These are phyloP conservation scores for Drosophila kanapiae DNA, from an alignment of 1,140 invertebrate species.

Conservation along the genomic window DNA sequence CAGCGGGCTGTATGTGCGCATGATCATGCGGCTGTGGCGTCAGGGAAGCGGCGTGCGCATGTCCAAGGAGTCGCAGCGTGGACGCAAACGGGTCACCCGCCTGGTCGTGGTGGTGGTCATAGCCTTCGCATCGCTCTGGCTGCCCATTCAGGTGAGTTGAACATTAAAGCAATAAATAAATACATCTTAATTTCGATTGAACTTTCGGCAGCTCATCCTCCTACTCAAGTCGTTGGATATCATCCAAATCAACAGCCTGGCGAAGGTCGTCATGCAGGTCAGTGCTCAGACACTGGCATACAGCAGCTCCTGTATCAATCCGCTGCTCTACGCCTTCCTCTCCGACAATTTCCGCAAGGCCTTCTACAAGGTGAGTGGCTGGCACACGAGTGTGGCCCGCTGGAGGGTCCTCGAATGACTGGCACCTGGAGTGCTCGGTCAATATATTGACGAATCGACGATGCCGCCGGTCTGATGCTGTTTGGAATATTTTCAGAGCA, in stretches of 20 bases:
- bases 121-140: constrained; percentile 98
- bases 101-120: constrained; percentile 97
- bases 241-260: constrained; percentile 88
- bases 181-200: constrained; percentile 5
- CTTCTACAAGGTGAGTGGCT: constrained; percentile 80
- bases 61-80: constrained; percentile 89
- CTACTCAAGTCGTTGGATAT: constrained; percentile 90
- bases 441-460: constrained; percentile 52
- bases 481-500: constrained; percentile 34
- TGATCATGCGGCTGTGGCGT: constrained; percentile 95
- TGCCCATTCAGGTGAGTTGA: constrained; percentile 93
- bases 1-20: constrained; percentile 94
- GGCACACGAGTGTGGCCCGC: background rate
- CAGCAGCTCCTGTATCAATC: constrained; percentile 97
- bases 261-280: constrained; percentile 90
- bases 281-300: constrained; percentile 95
- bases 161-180: background rate
- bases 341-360: constrained; percentile 85
- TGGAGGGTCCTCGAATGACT: constrained; percentile 31
- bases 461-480: constrained; percentile 28
- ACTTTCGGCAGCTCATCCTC: constrained; percentile 89
- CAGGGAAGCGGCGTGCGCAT: constrained; percentile 90
- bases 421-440: constrained; percentile 55
- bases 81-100: constrained; percentile 95
- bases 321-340: constrained; percentile 90